These are phyloP conservation scores for Malaclemys terrapin DNA, from an alignment of 2,113 vertebrate species.

Conservation along the genomic window DNA sequence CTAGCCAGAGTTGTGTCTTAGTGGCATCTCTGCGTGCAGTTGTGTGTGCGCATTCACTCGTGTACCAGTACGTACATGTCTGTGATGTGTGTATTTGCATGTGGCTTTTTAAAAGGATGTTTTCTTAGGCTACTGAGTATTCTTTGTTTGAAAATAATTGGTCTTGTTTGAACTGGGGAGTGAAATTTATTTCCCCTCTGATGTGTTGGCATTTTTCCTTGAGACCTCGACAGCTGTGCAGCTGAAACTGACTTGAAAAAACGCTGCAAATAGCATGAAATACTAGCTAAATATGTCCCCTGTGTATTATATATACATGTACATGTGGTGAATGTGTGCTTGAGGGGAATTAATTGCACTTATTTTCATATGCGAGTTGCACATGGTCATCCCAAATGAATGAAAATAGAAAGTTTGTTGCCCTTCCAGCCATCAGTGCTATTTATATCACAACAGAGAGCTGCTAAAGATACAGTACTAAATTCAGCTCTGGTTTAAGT, in stretches of 20 bases:
- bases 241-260: neutral
- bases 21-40: neutral
- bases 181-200: neutral
- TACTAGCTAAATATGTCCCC: neutral
- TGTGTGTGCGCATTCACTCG: neutral
- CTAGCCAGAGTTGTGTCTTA: neutral
- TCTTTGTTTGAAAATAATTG: neutral
- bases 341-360: neutral
- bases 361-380: neutral
- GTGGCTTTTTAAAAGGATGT: neutral
- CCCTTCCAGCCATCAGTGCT: neutral
- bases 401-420: neutral
- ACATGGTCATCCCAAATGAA: neutral
- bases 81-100: neutral
- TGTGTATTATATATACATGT: neutral
- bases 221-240: neutral
- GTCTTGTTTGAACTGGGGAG: neutral
- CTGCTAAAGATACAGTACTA: neutral
- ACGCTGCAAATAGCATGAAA: neutral
- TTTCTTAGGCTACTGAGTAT: neutral
- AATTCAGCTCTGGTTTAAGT: neutral
- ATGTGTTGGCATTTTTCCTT: neutral
- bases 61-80: neutral
- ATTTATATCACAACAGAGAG: neutral
- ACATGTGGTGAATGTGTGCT: neutral